Evolutionary conservation across 1,140 invertebrate genomes (phyloP), one percentile per base, ranked within the genome.

Genomic region (Helicoverpa armigera): DNA sequence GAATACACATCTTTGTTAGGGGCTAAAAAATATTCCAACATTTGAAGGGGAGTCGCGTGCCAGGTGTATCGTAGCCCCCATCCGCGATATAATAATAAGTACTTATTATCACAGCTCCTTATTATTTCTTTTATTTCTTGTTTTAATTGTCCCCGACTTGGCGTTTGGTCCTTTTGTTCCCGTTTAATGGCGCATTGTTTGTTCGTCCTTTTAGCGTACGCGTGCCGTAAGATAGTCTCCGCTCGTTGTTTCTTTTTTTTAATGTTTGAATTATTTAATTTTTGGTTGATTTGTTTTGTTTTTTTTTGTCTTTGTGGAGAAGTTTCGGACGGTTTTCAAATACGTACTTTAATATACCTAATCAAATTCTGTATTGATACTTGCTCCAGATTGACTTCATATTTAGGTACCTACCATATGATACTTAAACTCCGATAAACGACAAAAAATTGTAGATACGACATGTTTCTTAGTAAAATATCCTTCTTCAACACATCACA

Each of bases 51-150:
- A 88, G 90, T 85, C 85, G 72, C 79, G 65, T 78, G 86, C 92
- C 93, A 92, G 91, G 92, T 94, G 91, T 84, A 50, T 14, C 13
- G 14, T 13, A 31, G 69, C 76, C 76, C 81, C 87, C 90, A 86
- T 87, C 85, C 89, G 86, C 86, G 89, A 89, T 90, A 91, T 90
- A 91, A 93, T 93, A 90, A 93, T 92, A 43, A 43, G 35, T 43
- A 94, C 93, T 94, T 93, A 94, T 94, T 93, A 93, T 94, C 92
- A 93, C 87, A 90, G 90, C 89, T 94, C 92, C 92, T 94, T 94
- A 94, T 94, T 94, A 94, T 94, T 94, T 94, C 92, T 94, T 94
- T 94, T 94, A 94, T 94, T 94, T 94, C 92, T 94, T 94, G 92
- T 93, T 94, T 94, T 94, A 94, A 94, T 94, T 94, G 93, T 93